Evolutionary conservation across 2,888 invertebrate species (phyloP).

Genomic region (Metalampra italica): DNA sequence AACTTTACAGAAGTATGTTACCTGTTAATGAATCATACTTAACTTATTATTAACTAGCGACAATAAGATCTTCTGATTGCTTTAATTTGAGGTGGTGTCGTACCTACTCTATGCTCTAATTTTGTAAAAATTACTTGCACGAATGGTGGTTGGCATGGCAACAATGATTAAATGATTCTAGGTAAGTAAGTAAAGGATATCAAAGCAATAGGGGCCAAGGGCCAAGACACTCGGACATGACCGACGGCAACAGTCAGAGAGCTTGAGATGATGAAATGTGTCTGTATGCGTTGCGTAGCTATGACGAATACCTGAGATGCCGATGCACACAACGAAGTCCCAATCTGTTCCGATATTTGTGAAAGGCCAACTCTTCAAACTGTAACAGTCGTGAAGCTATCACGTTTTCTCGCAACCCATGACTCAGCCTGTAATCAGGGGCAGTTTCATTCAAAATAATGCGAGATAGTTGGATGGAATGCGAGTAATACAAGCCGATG

Average conservation of each 20-base stretch:
- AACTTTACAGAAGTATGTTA: no score
- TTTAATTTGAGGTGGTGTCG: no score
- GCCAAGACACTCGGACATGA: neutral
- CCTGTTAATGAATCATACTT: no score
- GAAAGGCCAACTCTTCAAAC: constrained; percentile 19
- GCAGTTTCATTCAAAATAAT: constrained; percentile 62
- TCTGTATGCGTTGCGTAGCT: neutral
- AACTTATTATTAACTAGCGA: no score
- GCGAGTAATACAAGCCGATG: constrained; percentile 50
- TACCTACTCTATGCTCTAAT: neutral
- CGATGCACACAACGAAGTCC: constrained; percentile 25
- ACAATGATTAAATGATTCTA: constrained; percentile 40
- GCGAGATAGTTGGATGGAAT: constrained; percentile 52
- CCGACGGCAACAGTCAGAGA: neutral
- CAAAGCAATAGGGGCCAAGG: no score
- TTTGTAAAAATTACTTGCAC: neutral
- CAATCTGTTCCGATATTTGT: neutral
- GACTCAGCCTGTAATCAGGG: constrained; percentile 47
- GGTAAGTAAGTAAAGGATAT: constrained; percentile 1
- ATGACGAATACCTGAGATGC: constrained; percentile 24
- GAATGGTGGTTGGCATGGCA: constrained; percentile 34
- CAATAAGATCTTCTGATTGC: no score
- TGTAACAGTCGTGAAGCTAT: constrained; percentile 23
- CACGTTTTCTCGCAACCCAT: constrained; percentile 36
- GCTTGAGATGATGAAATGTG: neutral